These are phyloP conservation scores for Trachelus tabidus DNA, from an alignment of 2,888 invertebrate species.

Conservation along the genomic window DNA sequence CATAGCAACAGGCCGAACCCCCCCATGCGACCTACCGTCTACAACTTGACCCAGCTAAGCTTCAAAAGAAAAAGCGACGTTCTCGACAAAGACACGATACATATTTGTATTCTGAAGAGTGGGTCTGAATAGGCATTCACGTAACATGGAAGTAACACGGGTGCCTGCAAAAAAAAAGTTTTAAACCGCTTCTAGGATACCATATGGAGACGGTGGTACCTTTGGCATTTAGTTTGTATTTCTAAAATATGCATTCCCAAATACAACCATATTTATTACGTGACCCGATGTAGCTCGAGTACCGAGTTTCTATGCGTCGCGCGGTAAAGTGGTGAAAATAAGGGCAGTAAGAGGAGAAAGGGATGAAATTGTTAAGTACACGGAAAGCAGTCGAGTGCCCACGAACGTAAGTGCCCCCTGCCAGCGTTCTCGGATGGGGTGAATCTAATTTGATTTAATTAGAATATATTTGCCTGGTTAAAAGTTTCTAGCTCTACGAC, in stretches of 20 bases:
- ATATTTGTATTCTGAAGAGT: neutral
- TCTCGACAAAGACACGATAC: neutral
- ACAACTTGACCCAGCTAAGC: neutral
- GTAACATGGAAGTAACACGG: neutral
- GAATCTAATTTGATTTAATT: conserved; percentile 63
- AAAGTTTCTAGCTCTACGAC: conserved; percentile 53
- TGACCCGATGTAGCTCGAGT: neutral
- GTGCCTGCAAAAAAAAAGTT: neutral
- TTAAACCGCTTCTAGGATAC: neutral
- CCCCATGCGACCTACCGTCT: neutral
- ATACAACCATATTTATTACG: neutral
- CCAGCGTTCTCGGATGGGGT: conserved; percentile 33
- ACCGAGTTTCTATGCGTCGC: neutral
- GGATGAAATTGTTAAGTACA: conserved; percentile 1
- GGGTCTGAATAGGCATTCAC: neutral
- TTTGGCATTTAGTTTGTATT: neutral
- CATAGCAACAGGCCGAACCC: conserved; percentile 25
- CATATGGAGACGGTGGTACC: neutral
- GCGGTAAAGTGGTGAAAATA: conserved; percentile 5
- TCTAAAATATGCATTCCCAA: neutral
- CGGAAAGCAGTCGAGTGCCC: conserved; percentile 1
- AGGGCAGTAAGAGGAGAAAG: conserved; percentile 5
- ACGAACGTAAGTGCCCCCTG: conserved; percentile 10
- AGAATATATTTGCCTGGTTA: conserved; percentile 59
- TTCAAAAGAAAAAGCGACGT: neutral